A percentile compares a stretch with the other conserved stretches of the same genome.
Evolutionary conservation across 2,888 invertebrate genomes (phyloP).

Genomic region (Dicyrtomina minuta): DNA sequence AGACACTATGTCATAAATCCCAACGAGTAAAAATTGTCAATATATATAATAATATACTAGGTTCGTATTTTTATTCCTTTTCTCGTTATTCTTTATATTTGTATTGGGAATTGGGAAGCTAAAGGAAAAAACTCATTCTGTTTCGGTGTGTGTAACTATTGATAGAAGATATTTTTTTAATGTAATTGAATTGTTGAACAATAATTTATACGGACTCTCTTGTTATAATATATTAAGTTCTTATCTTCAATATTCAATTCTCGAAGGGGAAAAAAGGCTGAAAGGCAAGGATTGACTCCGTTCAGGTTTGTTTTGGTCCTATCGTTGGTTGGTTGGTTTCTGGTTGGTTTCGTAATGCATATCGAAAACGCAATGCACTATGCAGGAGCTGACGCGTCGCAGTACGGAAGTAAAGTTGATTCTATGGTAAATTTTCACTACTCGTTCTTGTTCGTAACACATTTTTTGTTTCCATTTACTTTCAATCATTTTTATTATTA

Average conservation of each 20-base stretch:
- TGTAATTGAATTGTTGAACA: not conserved
- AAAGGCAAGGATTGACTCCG: constrained; percentile 15
- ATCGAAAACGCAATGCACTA: constrained; percentile 21
- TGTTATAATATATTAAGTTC: not conserved
- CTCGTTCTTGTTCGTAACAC: too few species aligned
- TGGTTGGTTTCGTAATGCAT: constrained; percentile 21
- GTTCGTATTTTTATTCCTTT: not conserved
- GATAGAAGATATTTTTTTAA: not conserved
- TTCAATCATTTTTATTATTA: not conserved
- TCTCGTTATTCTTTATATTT: not conserved
- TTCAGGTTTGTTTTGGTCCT: constrained; percentile 11
- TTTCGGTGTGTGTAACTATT: too few species aligned
- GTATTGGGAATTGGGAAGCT: too few species aligned
- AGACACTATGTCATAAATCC: too few species aligned
- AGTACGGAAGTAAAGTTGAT: constrained; percentile 45
- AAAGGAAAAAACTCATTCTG: too few species aligned
- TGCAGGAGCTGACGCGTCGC: constrained; percentile 38
- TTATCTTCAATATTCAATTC: too few species aligned
- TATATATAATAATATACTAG: not conserved
- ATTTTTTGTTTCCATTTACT: not conserved
- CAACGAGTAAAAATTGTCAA: not conserved
- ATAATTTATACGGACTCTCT: not conserved
- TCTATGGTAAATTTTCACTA: constrained; percentile 38
- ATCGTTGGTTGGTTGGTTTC: constrained; percentile 1
- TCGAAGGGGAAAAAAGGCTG: too few species aligned